Conservation (phyloP, 2,888 invertebrate species). For the Chironomus tentans region DNA sequence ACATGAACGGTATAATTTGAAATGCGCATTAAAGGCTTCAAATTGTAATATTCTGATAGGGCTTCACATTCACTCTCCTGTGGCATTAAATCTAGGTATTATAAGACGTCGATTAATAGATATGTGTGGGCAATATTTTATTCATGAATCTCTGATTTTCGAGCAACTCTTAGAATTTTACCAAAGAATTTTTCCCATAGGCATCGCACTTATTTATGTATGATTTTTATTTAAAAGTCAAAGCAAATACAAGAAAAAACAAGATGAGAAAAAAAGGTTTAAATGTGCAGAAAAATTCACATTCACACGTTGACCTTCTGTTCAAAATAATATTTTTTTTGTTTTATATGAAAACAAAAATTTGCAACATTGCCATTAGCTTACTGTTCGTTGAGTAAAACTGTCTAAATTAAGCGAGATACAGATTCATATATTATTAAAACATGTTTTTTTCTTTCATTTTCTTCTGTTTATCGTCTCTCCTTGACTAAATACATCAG, state of each 20-base stretch:
- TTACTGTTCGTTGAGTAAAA: neutral
- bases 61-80: neutral
- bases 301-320: slow-evolving; percentile 21
- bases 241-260: too few relatives aligned
- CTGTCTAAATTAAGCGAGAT: slow-evolving; percentile 5
- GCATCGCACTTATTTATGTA: too few relatives aligned
- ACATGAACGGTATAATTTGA: neutral
- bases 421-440: slow-evolving; percentile 9
- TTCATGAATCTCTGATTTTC: neutral
- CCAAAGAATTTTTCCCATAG: too few relatives aligned
- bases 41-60: neutral
- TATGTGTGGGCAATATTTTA: neutral
- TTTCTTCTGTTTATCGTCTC: neutral
- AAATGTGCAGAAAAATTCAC: neutral
- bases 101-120: neutral
- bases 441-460: slow-evolving; percentile 4
- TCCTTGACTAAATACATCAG: slow-evolving; percentile 2
- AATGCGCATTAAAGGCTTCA: neutral
- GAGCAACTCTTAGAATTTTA: too few relatives aligned
- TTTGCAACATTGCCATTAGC: neutral
- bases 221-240: too few relatives aligned
- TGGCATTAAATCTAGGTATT: neutral
- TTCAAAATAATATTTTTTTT: neutral
- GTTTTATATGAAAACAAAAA: neutral
- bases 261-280: too few relatives aligned